Evolutionary conservation across 2,888 invertebrate genomes (phyloP), one percentile per base, ranked within the genome.

Genomic region (Orchesella flavescens): DNA sequence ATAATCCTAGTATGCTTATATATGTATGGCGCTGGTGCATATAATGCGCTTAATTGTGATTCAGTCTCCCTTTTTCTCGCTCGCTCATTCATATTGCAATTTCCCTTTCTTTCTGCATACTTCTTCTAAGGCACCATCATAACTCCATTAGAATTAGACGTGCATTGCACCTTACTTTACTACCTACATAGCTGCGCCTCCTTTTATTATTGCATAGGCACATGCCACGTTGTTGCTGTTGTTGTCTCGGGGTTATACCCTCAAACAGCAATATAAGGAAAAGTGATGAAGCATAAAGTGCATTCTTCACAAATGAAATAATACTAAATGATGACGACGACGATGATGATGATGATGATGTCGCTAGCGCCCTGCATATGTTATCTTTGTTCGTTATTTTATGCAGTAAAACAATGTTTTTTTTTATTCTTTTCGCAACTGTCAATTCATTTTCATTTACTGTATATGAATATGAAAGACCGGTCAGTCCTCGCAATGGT

Each of bases 381-480:
- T 7, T 34, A 34, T 7, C 34, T 34, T 34, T 2, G 34, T 34
- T 34, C 7, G 34, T 4, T 34, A 34, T 34, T 34, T 34, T 34
- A 34, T 34, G 7, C 7, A 34, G 3, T 34, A 43, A 44, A 66
- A 44, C 13, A 66, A n/a, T 4, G 34, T 34, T 34, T 34, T 34
- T n/a, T 34, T 34, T 34, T 34, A 34, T 34, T 15, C 57, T 75
- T 65, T 75, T 75, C 34, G 63, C 65, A 65, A 65, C 23, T 53
- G 24, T 75, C 74, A 65, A 63, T 44, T 74, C 24, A 44, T 44
- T 73, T 73, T 24, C 15, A 23, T 57, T 72, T 17, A 57, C 10
- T 34, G n/a, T 24, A 53, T 49, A n/a, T n/a, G n/a, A n/a, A 7
- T 34, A 53, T 55, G 49, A 17, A 49, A 61, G 61, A 61, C 65